Evolutionary conservation across 2,797 vertebrate species (phyloP), one percentile per base, ranked within the genome.

Genomic region (Pipistrellus nathusii): DNA sequence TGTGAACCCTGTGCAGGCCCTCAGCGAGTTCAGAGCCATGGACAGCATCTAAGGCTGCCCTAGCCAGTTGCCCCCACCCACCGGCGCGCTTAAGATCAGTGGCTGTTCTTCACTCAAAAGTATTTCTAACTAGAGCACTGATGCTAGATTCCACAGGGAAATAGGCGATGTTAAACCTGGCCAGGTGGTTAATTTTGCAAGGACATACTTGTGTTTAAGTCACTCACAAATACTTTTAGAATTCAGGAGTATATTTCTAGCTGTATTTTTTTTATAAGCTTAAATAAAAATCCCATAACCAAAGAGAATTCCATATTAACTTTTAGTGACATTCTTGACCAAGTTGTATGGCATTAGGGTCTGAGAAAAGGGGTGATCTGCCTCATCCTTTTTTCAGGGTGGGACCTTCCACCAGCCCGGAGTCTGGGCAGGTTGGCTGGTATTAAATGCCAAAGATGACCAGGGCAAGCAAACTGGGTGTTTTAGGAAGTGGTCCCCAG

Each of bases 1-100:
- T 0, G 97, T 99, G 53, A 99, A 99, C 98, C 99, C 99, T 0
- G 99, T 99, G 97, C 99, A 99, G 98, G 99, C 99, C 30, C 99
- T 99, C 94, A 99, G 99, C 23, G 99, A 99, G 97, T 99, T 99
- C 97, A 99, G 99, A 97, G 99, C 99, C n/a, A 99, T 99, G 99
- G 99, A 99, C 97, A 99, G 99, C 96, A 99, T 99, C 98, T 99
- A 98, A 98, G 95, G 93, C 17, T 13, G 8, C 35, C 41, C 8
- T 0, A 0, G 35, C 76, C 87, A 21, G 48, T 23, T 17, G 32
- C 44, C 66, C 18, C 23, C 12, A 2, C 57, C 3, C 77, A 17
- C 5, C 0, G 1, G 25, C 7, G 77, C 84, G 35, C 75, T 84
- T 76, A 9, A 30, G 53, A 44, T 66, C 53, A 30, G 44, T 85